Conservation (phyloP, 2,113 vertebrate species). For the Capreolus pygargus region DNA sequence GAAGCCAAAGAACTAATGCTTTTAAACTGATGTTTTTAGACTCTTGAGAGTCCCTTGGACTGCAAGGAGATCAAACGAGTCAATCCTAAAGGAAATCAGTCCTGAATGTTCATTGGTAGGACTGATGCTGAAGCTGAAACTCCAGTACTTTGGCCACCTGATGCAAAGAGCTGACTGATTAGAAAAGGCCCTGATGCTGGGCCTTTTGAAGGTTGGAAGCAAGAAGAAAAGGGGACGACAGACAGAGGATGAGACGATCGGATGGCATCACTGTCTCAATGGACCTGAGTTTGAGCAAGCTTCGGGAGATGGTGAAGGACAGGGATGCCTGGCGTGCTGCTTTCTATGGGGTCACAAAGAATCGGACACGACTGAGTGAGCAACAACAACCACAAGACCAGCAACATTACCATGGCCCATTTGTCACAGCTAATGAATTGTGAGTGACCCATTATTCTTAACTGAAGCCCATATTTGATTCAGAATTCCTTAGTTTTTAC, state of each 20-base stretch:
- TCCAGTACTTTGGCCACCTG: not conserved
- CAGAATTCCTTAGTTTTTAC: not conserved
- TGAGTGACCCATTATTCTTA: not conserved
- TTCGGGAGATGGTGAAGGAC: not conserved
- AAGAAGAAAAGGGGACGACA: not conserved
- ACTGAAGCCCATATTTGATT: not conserved
- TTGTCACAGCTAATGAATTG: not conserved
- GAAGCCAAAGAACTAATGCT: not conserved
- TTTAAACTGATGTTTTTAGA: not conserved
- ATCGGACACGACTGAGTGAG: accelerated
- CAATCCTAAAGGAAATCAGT: not conserved
- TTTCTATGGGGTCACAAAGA: not conserved
- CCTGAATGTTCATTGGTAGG: not conserved
- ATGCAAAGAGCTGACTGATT: not conserved
- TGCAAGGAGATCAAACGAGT: not conserved
- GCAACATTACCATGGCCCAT: not conserved
- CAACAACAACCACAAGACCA: not conserved
- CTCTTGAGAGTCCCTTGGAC: not conserved
- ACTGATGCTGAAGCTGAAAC: not conserved
- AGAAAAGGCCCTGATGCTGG: not conserved
- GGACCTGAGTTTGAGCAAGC: not conserved
- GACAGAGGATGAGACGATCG: not conserved
- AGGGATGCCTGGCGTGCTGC: not conserved
- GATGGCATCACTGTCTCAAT: not conserved
- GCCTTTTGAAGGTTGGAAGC: not conserved